Base-by-base conservation (phyloP, 2,113 vertebrate species). In the Zingel zingel region DNA sequence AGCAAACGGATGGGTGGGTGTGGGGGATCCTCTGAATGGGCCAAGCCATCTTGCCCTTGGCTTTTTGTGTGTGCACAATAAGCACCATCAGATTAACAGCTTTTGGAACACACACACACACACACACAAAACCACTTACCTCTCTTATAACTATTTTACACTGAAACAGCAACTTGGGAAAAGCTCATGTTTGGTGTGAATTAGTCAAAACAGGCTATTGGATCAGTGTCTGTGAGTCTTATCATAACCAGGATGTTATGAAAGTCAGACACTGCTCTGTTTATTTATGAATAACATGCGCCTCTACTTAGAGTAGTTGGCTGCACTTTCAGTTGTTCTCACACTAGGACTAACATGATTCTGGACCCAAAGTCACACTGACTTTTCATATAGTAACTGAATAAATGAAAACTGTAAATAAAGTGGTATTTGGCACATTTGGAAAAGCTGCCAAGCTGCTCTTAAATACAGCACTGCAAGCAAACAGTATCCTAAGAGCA, bases 41-140 rank as follows among this genome's bases (percentile, higher is more conserved):
- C 88, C 79, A 58, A 65, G 80, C 84, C 92, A 86, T 92, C 85
- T 89, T 87, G 66, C 89, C 87, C 71, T 70, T 66, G 79, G 87
- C 84, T 86, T 84, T 90, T 82, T 87, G 76, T 88, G 66, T 53
- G 62, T 11, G 77, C 74, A 93, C 92, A 94, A 92, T 94, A 89
- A 94, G 80, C 89, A 82, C 81, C 77, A 76, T 73, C 33, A 61
- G 94, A 95, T 96, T 94, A 94, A 79, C 79, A 80, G 74, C 86
- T 83, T 92, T 91, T 89, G 88, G 78, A 47, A 73, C 80, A 79
- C 74, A 86, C 59, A 73, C 58, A 68, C 70, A 73, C 80, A 79
- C 74, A 86, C 59, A 73, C 58, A 68, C 70, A 78, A 63, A 86
- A 54, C 25, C 67, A 64, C 56, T 63, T 48, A 56, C 57, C 11